A percentile compares a stretch with the other conserved stretches of the same genome.
These are phyloP conservation scores for Hybos culiciformis DNA, from an alignment of 2,888 invertebrate species.

Conservation along the genomic window DNA sequence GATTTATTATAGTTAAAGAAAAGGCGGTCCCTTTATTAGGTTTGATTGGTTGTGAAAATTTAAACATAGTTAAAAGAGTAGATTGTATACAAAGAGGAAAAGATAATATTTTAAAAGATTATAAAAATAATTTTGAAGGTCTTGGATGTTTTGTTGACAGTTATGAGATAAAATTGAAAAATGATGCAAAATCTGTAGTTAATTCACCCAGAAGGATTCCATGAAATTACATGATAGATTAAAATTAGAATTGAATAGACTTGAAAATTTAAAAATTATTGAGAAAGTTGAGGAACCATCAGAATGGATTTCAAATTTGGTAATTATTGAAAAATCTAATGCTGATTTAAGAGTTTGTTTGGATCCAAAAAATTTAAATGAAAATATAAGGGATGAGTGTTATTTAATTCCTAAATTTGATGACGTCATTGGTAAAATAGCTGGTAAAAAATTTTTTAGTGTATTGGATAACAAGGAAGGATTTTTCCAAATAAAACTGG, in stretches of 20 bases:
- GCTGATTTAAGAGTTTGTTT: neutral
- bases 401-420: constrained; percentile 5
- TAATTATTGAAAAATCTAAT: neutral
- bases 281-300: neutral
- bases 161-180: neutral
- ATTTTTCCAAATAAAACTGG: constrained; percentile 5
- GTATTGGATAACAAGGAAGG: constrained; percentile 9
- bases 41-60: too few relatives aligned
- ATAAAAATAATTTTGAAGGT: too few relatives aligned
- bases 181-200: neutral
- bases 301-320: neutral
- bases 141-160: too few relatives aligned
- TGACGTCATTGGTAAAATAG: constrained; percentile 4
- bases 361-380: neutral
- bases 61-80: too few relatives aligned
- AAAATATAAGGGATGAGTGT: neutral
- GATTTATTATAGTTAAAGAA: too few relatives aligned
- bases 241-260: neutral
- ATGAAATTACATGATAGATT: neutral
- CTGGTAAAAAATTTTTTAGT: constrained; percentile 4
- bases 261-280: neutral
- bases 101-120: too few relatives aligned
- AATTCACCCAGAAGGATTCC: neutral
- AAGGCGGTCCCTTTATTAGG: too few relatives aligned
- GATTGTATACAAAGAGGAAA: too few relatives aligned